Conservation (phyloP, 2,797 vertebrate species). For the Oreochromis grahami region DNA sequence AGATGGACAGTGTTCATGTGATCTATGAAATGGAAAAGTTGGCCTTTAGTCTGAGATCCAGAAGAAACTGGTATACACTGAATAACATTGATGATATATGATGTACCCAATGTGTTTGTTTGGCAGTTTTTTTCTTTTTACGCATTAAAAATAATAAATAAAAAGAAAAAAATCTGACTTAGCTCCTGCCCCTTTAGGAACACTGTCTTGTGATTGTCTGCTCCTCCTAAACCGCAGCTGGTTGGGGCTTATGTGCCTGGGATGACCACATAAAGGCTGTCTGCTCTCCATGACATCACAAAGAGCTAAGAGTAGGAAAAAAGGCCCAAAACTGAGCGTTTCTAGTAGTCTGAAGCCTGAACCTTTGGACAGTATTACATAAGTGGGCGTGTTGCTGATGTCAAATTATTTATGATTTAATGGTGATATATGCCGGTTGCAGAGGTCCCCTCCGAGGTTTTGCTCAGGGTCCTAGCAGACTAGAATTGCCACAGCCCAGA, state of each 20-base stretch:
- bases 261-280: not conserved
- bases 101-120: not conserved
- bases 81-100: not conserved
- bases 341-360: not conserved
- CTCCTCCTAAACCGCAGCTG: not conserved
- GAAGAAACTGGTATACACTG: not conserved
- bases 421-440: not conserved
- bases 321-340: not conserved
- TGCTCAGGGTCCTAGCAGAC: too few relatives aligned
- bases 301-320: not conserved
- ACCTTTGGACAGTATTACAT: not conserved
- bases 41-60: not conserved
- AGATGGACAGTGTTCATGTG: not conserved
- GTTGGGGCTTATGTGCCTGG: not conserved
- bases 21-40: not conserved
- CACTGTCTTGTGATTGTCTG: not conserved
- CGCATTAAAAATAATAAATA: not conserved
- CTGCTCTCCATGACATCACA: not conserved
- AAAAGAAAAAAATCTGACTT: not conserved
- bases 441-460: too few relatives aligned
- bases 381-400: not conserved
- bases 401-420: not conserved
- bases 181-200: not conserved
- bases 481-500: not conserved
- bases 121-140: not conserved